Base-by-base conservation (phyloP, 2,888 invertebrate species). In the Callyntrura sp. region DNA sequence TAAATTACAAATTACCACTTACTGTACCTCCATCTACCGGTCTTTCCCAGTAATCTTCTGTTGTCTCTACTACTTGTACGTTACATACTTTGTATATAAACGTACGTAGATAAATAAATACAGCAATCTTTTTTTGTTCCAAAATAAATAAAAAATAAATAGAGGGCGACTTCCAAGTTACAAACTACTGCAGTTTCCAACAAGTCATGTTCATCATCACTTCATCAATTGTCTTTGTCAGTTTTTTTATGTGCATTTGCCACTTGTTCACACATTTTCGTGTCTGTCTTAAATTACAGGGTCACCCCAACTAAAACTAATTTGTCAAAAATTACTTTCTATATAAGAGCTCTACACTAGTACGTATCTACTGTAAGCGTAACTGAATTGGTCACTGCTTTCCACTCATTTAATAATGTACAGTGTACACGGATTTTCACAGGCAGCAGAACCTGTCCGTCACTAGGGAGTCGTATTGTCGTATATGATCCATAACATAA, bases 201-300 rank as follows among this genome's bases (percentile, higher is more conserved):
- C 57, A 79, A 79, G 57, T 79, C 14, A 55, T 23, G 57, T 79
- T 57, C 55, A 79, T 79, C 55, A n/a, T n/a, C n/a, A 23, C n/a
- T 14, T 25, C n/a, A 35, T 68, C 35, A 57, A 57, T 20, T 48
- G 23, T 62, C 25, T 25, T 62, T 17, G 1, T 11, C 28, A 35
- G 8, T n/a, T 12, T 68, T 43, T 35, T 6, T 68, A n/a, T 35
- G 2, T n/a, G 62, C 2, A 8, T 25, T 3, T 11, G 62, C 25
- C 62, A 62, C 62, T 62, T 11, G 25, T 62, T 62, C 62, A 62
- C 62, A 9, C 11, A 4, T 62, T 0, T 11, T 62, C 62, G 1
- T 62, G 17, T 17, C 17, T 17, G 12, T 17, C 57, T 17, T 5
- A 57, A 55, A 55, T 8, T n/a, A n/a, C n/a, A n/a, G n/a, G n/a